phyloP scores from a whole-genome alignment of 2,888 invertebrate species.

The Dicyrtomina minuta region DNA sequence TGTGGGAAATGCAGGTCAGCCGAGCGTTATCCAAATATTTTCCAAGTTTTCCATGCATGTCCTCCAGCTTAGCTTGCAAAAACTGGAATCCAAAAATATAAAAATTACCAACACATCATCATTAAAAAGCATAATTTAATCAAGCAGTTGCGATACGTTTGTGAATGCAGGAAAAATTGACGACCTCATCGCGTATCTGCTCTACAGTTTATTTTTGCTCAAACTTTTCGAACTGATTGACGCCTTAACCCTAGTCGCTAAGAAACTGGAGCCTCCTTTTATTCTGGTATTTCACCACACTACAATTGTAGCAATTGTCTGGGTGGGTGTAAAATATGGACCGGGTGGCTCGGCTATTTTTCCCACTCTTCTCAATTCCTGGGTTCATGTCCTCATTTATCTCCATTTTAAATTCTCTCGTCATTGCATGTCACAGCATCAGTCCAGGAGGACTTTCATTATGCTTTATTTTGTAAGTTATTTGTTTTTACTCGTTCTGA shows the following conservation, averaged over 20 bases:
- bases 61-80: no score
- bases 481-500: background rate
- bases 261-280: conserved; percentile 24
- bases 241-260: conserved; percentile 8
- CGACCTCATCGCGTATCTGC: conserved; percentile 18
- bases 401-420: conserved; percentile 25
- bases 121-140: no score
- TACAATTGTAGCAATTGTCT: conserved; percentile 25
- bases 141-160: no score
- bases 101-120: no score
- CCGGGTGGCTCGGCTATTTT: conserved; percentile 36
- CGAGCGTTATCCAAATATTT: no score
- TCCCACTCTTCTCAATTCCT: conserved; percentile 21
- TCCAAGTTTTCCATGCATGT: no score
- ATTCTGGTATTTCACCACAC: conserved; percentile 31
- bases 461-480: conserved; percentile 24
- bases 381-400: conserved; percentile 25
- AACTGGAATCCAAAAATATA: no score
- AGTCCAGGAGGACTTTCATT: conserved; percentile 17
- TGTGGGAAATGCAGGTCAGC: background rate
- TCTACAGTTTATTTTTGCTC: conserved; percentile 9
- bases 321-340: conserved; percentile 27
- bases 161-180: background rate
- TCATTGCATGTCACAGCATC: background rate
- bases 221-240: conserved; percentile 26